Evolutionary conservation across 2,797 vertebrate species (phyloP), one percentile per base, ranked within the genome.

Genomic region (Bryconaethiops microstoma): DNA sequence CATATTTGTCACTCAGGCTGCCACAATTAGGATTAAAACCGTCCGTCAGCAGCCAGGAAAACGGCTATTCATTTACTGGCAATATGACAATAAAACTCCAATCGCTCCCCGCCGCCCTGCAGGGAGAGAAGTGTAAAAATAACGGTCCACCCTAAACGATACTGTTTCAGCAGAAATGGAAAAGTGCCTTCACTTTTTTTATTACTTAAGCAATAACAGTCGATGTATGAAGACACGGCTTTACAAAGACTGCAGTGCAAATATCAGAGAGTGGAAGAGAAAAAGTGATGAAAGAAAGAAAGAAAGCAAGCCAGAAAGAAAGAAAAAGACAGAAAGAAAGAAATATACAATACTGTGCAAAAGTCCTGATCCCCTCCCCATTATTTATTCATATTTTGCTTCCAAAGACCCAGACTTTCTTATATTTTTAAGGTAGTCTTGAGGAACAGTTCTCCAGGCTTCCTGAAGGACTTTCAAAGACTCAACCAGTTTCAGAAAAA

Each of bases 21-120:
- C 57, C 88, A 89, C 90, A 90, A 92, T 90, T 91, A 90, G 91
- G 91, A 93, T 93, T 93, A 91, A 83, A 91, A 87, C 73, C 72
- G 88, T 74, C 83, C 70, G 80, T 57, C 3, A 19, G 42, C 83
- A 57, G 70, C 9, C 72, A 87, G 83, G 83, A 85, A 87, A 84
- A 83, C 75, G 79, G 73, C 82, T 83, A 88, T 92, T 91, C 78
- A 90, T 90, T 91, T 91, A 78, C 82, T 88, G 84, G 86, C 90
- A 89, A 88, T 86, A 82, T 86, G 84, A 93, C 90, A 91, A 89
- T 90, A 90, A 86, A 88, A 90, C 85, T 1, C 23, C 91, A 92
- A 91, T 91, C 90, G 88, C 67, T 68, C 57, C 57, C 54, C 52
- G n/a, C 7, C 54, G 39, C 39, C 52, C 6, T 1, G 52, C 6